A percentile compares a stretch with the other conserved stretches of the same genome.
Conservation (phyloP, 2,113 vertebrate species). For the Rhea pennata region DNA sequence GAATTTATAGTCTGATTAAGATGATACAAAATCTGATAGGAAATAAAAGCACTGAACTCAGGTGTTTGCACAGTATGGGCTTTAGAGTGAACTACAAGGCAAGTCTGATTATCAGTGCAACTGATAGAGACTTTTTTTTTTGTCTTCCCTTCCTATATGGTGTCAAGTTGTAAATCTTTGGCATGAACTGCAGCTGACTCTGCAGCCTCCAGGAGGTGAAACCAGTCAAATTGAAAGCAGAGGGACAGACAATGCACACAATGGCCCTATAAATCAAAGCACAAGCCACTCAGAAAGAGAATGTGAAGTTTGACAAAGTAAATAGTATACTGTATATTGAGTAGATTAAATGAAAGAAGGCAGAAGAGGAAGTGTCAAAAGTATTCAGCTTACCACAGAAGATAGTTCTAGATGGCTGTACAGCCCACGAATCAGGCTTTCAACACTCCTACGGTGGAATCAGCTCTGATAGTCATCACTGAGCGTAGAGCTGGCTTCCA, state of each 20-base stretch:
- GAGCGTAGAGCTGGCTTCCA: neutral
- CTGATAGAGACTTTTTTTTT: neutral
- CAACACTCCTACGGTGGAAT: neutral
- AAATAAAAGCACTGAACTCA: neutral
- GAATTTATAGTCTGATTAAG: neutral
- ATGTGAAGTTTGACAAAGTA: neutral
- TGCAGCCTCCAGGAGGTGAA: neutral
- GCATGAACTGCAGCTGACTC: neutral
- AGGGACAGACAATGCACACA: neutral
- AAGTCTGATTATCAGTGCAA: neutral
- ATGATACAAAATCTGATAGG: neutral
- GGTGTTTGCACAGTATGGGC: neutral
- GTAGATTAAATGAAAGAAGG: neutral
- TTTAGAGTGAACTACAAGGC: neutral
- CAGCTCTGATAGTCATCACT: neutral
- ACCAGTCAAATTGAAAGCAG: neutral
- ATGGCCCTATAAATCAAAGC: neutral
- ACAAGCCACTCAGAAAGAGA: neutral
- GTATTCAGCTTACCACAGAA: neutral
- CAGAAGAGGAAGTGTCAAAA: neutral
- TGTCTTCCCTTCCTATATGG: neutral
- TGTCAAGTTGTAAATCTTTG: neutral
- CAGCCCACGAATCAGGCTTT: constrained; percentile 4
- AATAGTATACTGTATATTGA: neutral
- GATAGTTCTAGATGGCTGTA: neutral